phyloP scores from a whole-genome alignment of 1,140 invertebrate genomes.

The Psix sp. region DNA sequence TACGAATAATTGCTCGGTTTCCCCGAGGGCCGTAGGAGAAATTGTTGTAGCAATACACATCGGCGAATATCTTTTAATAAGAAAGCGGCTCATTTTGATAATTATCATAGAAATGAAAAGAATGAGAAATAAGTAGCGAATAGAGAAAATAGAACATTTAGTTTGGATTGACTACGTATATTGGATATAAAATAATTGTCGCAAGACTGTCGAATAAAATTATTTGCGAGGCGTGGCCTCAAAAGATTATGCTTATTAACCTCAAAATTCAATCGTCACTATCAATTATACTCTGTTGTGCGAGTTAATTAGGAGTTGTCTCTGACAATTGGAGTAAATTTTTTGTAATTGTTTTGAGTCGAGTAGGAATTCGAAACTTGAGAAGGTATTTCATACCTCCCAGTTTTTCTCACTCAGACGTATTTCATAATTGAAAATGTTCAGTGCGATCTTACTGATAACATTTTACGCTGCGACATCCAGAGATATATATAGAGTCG shows the following conservation, averaged over 20 bases:
- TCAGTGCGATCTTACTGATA: too few relatives aligned
- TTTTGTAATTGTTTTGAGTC: conserved; percentile 13
- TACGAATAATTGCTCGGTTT: background rate
- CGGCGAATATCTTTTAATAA: conserved; percentile 14
- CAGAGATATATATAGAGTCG: too few relatives aligned
- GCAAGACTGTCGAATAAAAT: conserved; percentile 16
- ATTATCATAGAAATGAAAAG: conserved; percentile 17
- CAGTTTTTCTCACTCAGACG: too few relatives aligned
- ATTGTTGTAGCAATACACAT: too few relatives aligned
- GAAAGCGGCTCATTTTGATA: conserved; percentile 7
- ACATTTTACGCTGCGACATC: too few relatives aligned
- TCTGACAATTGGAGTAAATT: conserved; percentile 9
- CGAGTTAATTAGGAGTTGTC: conserved; percentile 23
- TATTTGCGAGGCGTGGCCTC: conserved; percentile 13
- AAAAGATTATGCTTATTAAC: conserved; percentile 37
- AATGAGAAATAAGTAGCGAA: background rate
- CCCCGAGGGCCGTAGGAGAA: too few relatives aligned
- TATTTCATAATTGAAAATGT: too few relatives aligned
- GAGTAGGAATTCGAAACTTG: background rate
- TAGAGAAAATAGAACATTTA: conserved; percentile 7
- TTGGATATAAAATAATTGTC: conserved; percentile 18
- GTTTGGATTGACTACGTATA: conserved; percentile 7
- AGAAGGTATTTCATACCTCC: background rate
- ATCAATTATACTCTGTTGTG: conserved; percentile 24
- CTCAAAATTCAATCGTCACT: conserved; percentile 37